Percentiles rank a stretch among this genome's conserved stretches.
phyloP scores from a whole-genome alignment of 2,113 vertebrate genomes.

The Macquaria australasica region DNA sequence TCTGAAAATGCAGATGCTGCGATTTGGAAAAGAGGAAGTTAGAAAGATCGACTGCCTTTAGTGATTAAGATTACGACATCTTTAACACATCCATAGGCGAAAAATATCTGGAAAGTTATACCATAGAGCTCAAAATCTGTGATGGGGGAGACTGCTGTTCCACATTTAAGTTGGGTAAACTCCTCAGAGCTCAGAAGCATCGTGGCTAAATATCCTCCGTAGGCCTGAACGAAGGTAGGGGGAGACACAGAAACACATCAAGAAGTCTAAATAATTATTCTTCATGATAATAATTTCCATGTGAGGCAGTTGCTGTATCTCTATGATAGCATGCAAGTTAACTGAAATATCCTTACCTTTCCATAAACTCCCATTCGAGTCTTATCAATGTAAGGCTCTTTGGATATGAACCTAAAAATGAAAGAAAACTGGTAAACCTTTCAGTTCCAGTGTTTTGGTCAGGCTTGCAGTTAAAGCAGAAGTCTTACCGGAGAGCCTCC shows the following conservation, averaged over 20 bases:
- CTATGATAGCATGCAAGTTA: background rate
- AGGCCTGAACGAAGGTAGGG: conserved; percentile 85
- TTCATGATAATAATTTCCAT: background rate
- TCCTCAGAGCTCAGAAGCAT: conserved; percentile 89
- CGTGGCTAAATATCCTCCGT: conserved; percentile 93
- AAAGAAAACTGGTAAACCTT: conserved; percentile 8
- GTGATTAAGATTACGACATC: too few relatives aligned
- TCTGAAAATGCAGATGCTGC: conserved; percentile 97
- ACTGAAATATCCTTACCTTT: conserved; percentile 85
- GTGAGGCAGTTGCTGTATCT: background rate
- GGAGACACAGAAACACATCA: background rate
- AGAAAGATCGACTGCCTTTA: background rate
- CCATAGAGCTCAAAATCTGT: conserved; percentile 96
- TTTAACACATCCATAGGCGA: background rate
- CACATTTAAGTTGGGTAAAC: conserved; percentile 87
- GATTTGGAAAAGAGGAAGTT: conserved; percentile 14
- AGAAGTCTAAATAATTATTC: background rate
- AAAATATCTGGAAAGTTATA: conserved; percentile 66
- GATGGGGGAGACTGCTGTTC: conserved; percentile 93
- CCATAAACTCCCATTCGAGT: conserved; percentile 93
- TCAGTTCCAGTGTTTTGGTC: background rate
- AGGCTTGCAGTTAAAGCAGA: background rate
- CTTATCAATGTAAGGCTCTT: conserved; percentile 90
- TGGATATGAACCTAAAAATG: conserved; percentile 87
- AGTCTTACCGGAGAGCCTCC: conserved; percentile 89